Conservation (phyloP, 2,797 vertebrate genomes). For the Amblyraja radiata region DNA sequence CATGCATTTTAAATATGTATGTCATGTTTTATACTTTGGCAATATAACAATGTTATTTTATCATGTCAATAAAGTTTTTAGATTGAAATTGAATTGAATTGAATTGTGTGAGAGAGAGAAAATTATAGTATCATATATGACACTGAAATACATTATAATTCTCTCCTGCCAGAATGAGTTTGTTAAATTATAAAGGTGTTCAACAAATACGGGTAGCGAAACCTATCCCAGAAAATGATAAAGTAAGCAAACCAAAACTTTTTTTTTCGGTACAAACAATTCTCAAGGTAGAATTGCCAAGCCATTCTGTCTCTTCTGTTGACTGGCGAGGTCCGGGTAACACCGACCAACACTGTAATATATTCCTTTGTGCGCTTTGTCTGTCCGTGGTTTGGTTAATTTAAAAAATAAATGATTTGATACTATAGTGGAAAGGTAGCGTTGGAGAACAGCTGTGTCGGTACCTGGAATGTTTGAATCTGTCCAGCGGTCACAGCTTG, state of each 20-base stretch:
- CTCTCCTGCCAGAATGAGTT: background rate
- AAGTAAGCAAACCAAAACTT: background rate
- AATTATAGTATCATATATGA: too few relatives aligned
- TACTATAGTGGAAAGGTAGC: background rate
- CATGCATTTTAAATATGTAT: too few relatives aligned
- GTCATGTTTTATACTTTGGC: too few relatives aligned
- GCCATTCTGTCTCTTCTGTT: background rate
- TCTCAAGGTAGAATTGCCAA: background rate
- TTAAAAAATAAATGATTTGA: background rate
- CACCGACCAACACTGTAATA: background rate
- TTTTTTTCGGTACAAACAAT: background rate
- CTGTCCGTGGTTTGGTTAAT: too few relatives aligned
- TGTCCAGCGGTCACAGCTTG: background rate
- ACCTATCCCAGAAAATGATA: too few relatives aligned
- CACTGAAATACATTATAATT: background rate
- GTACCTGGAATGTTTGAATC: background rate
- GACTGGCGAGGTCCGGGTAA: background rate
- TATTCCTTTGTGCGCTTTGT: background rate
- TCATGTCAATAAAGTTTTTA: too few relatives aligned
- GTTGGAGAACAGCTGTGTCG: background rate
- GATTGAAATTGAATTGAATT: too few relatives aligned
- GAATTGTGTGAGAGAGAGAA: too few relatives aligned
- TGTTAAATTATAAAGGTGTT: background rate
- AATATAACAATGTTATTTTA: too few relatives aligned
- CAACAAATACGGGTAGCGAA: background rate